These are phyloP conservation scores for Todiramphus chloris DNA, from an alignment of 2,113 vertebrate species.

Conservation along the genomic window DNA sequence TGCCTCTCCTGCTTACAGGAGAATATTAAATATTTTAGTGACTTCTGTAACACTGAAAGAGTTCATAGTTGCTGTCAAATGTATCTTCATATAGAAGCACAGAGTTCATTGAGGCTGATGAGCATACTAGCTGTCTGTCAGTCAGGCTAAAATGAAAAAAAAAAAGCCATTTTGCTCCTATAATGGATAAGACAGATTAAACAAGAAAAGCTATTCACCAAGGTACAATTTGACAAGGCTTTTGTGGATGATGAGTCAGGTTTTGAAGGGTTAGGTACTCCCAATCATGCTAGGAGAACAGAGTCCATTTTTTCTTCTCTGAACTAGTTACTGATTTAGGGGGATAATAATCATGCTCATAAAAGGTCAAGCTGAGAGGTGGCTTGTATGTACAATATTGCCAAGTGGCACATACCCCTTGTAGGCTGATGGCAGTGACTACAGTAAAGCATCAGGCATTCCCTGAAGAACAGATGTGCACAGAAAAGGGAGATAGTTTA, in stretches of 20 bases:
- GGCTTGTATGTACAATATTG: rapidly evolving
- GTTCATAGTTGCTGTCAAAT: not conserved
- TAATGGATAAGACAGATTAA: not conserved
- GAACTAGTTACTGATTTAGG: not conserved
- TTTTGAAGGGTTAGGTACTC: not conserved
- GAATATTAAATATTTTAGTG: not conserved
- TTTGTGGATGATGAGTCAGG: not conserved
- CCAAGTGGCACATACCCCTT: not conserved
- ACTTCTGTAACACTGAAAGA: not conserved
- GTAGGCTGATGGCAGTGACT: not conserved
- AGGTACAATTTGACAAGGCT: not conserved
- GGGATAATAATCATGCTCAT: not conserved
- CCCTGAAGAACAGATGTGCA: not conserved
- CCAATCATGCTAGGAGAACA: rapidly evolving
- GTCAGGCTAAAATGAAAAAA: not conserved
- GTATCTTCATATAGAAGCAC: not conserved
- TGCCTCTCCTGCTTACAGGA: not conserved
- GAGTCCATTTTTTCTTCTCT: not conserved
- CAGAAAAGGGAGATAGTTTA: not conserved
- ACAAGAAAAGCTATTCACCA: not conserved
- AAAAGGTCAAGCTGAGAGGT: not conserved
- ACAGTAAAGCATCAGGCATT: not conserved
- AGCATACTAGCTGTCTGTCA: not conserved
- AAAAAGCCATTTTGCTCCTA: not conserved
- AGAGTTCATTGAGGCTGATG: not conserved